Evolutionary conservation across 1,140 invertebrate genomes (phyloP).

Genomic region (Tribolium madens): DNA sequence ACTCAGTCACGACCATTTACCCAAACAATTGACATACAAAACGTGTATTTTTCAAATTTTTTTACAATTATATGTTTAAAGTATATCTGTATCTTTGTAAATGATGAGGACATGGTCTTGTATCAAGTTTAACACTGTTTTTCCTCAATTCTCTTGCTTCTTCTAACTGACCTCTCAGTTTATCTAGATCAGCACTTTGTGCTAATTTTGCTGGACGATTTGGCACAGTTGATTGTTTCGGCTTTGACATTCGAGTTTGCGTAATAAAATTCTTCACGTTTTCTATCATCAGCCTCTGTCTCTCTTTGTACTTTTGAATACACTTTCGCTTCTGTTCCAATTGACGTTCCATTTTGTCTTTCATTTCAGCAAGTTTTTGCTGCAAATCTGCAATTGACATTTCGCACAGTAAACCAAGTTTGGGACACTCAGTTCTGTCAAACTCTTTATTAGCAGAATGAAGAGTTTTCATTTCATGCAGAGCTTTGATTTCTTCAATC

Average conservation of each 20-base stretch:
- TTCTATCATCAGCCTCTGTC: slow-evolving; percentile 58
- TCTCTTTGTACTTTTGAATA: slow-evolving; percentile 55
- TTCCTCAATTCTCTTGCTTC: slow-evolving; percentile 44
- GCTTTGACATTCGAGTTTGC: slow-evolving; percentile 49
- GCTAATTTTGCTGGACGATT: background rate
- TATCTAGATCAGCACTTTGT: slow-evolving; percentile 28
- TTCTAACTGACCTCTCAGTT: slow-evolving; percentile 49
- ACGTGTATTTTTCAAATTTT: slow-evolving; percentile 3
- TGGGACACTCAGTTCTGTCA: slow-evolving; percentile 69
- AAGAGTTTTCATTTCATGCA: slow-evolving; percentile 3
- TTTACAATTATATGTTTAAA: background rate
- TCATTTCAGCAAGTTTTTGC: slow-evolving; percentile 67
- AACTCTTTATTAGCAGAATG: slow-evolving; percentile 65
- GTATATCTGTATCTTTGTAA: background rate
- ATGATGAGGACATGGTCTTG: background rate
- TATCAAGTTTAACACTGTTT: background rate
- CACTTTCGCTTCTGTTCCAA: slow-evolving; percentile 65
- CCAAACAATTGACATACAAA: background rate
- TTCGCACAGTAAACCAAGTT: slow-evolving; percentile 70
- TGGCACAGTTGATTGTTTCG: slow-evolving; percentile 41
- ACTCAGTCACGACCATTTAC: background rate
- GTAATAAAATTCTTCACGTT: slow-evolving; percentile 59
- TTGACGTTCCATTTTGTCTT: slow-evolving; percentile 68
- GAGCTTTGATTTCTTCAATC: slow-evolving; percentile 70
- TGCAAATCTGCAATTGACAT: slow-evolving; percentile 72